Conservation (phyloP, 2,797 vertebrate species). For the Gouania willdenowi region DNA sequence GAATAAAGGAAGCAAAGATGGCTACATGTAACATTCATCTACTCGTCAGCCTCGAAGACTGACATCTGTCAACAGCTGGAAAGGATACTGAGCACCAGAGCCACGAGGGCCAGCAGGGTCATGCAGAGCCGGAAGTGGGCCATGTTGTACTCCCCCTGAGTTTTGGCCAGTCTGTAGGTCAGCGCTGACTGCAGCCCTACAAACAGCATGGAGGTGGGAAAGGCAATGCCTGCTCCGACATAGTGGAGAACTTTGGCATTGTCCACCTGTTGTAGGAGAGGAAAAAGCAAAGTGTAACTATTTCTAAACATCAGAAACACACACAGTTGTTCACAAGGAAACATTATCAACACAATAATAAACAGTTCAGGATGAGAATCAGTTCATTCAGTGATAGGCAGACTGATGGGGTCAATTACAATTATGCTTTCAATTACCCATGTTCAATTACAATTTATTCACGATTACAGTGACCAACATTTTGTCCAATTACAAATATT, state of each 20-base stretch:
- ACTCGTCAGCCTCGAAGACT: constrained; percentile 1
- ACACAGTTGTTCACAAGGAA: too few species aligned
- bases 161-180: constrained; percentile 88
- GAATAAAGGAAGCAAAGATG: too few species aligned
- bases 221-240: constrained; percentile 86
- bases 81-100: constrained; percentile 90
- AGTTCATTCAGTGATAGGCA: too few species aligned
- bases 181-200: constrained; percentile 85
- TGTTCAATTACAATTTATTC: too few species aligned
- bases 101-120: constrained; percentile 79
- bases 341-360: too few species aligned
- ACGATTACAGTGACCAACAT: too few species aligned
- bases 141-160: constrained; percentile 80
- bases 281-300: too few species aligned
- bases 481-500: too few species aligned
- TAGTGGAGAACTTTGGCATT: constrained; percentile 89
- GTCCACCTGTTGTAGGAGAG: constrained; percentile 76
- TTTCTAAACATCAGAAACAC: too few species aligned
- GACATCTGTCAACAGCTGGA: constrained; percentile 33
- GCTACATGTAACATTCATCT: not conserved
- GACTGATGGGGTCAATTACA: too few species aligned
- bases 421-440: too few species aligned
- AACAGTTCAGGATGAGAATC: too few species aligned
- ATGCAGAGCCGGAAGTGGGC: constrained; percentile 83
- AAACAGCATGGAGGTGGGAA: constrained; percentile 90